Conservation (phyloP, 2,888 invertebrate species). For the Leptura quadrifasciata region DNA sequence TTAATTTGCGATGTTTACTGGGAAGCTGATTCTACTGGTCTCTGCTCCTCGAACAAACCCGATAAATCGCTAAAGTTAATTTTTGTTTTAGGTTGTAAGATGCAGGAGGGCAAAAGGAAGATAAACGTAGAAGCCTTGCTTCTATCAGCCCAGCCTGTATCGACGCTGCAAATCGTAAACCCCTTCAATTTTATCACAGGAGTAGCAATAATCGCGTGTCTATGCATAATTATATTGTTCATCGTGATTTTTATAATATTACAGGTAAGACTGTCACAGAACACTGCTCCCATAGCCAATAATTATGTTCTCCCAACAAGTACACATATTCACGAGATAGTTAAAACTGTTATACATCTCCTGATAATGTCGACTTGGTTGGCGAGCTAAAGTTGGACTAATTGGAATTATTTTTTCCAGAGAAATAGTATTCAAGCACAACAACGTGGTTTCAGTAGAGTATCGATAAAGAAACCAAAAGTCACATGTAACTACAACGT, state of each 20-base stretch:
- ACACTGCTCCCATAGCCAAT: not conserved
- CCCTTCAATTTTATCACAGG: slow-evolving; percentile 81
- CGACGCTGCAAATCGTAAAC: slow-evolving; percentile 71
- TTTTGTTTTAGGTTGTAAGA: slow-evolving; percentile 70
- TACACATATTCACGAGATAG: too few relatives aligned
- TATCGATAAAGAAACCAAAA: slow-evolving; percentile 73
- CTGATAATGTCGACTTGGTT: too few relatives aligned
- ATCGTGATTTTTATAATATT: slow-evolving; percentile 82
- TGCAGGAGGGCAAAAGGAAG: slow-evolving; percentile 71
- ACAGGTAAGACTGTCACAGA: slow-evolving; percentile 77
- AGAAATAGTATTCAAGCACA: slow-evolving; percentile 69
- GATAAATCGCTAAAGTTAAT: slow-evolving; percentile 19
- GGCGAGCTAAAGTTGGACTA: not conserved
- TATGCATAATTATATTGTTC: slow-evolving; percentile 82
- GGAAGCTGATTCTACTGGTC: too few relatives aligned
- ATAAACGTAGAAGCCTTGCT: slow-evolving; percentile 72
- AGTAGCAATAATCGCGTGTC: slow-evolving; percentile 80
- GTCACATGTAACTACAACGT: slow-evolving; percentile 74
- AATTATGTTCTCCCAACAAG: not conserved
- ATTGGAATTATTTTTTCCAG: slow-evolving; percentile 62
- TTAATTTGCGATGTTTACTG: not conserved
- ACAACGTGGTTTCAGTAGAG: slow-evolving; percentile 71
- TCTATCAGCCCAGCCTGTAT: slow-evolving; percentile 71
- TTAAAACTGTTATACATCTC: too few relatives aligned
- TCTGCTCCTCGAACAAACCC: too few relatives aligned